These are phyloP conservation scores for Clarias batrachus DNA, from an alignment of 2,113 vertebrate species.

Conservation along the genomic window DNA sequence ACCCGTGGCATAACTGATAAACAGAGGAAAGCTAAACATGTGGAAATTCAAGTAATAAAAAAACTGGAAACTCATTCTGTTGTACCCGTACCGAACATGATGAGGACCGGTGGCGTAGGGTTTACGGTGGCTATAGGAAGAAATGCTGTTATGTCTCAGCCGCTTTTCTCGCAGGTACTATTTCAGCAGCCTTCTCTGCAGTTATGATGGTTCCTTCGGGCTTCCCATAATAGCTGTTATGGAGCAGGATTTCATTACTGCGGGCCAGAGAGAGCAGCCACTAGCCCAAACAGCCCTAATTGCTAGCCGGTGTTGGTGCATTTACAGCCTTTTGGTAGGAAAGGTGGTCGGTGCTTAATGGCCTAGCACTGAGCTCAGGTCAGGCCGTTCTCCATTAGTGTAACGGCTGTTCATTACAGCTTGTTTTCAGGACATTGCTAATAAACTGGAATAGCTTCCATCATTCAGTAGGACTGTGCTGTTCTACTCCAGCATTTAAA, in stretches of 20 bases:
- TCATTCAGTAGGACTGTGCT: constrained; percentile 10
- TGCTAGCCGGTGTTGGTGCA: constrained; percentile 27
- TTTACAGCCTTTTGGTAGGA: constrained; percentile 39
- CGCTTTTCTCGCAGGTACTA: background rate
- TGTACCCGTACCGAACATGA: background rate
- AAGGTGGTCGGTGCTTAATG: constrained; percentile 44
- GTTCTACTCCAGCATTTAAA: background rate
- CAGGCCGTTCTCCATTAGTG: constrained; percentile 27
- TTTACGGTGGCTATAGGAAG: background rate
- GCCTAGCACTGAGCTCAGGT: constrained; percentile 16
- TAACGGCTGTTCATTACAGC: constrained; percentile 41
- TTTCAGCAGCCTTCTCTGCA: constrained; percentile 11
- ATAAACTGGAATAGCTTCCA: constrained; percentile 18
- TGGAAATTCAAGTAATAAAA: background rate
- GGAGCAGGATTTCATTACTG: constrained; percentile 44
- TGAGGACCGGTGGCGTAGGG: background rate
- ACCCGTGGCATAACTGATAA: constrained; percentile 5
- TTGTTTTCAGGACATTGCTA: constrained; percentile 31
- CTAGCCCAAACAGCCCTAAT: constrained; percentile 37
- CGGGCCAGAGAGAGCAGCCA: constrained; percentile 25
- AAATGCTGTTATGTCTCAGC: constrained; percentile 19
- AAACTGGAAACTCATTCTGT: background rate
- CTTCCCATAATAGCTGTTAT: constrained; percentile 24
- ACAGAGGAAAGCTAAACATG: background rate
- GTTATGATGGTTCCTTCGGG: constrained; percentile 18